Conservation (phyloP, 2,888 invertebrate genomes). For the Andrena camellia region DNA sequence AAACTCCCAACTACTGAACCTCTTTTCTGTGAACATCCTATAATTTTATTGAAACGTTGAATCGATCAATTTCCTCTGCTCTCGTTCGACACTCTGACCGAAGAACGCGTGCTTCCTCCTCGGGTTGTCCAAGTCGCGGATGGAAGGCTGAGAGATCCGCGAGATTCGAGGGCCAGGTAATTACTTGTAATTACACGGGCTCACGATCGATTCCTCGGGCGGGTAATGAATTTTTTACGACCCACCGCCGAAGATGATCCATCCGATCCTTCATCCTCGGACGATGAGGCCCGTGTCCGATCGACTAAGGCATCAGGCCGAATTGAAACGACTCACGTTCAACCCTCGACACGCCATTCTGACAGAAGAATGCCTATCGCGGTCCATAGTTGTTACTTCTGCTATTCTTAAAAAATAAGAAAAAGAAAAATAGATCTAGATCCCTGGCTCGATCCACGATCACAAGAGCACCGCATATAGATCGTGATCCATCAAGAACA, state of each 20-base stretch:
- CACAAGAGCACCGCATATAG: too few species aligned
- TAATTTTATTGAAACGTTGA: too few species aligned
- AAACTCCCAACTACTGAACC: too few species aligned
- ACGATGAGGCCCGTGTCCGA: constrained; percentile 74
- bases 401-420: too few species aligned
- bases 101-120: background rate
- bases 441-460: too few species aligned
- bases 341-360: constrained; percentile 28
- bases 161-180: constrained; percentile 76
- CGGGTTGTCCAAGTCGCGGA: constrained; percentile 7
- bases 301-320: constrained; percentile 68
- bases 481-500: background rate
- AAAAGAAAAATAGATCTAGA: too few species aligned
- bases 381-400: background rate
- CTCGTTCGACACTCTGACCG: background rate
- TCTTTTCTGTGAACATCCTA: too few species aligned
- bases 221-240: constrained; percentile 84
- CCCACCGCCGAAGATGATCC: constrained; percentile 65
- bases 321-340: constrained; percentile 66
- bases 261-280: constrained; percentile 60
- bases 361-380: constrained; percentile 40
- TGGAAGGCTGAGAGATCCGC: constrained; percentile 20
- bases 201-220: constrained; percentile 81
- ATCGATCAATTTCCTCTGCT: too few species aligned
- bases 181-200: constrained; percentile 83